Conservation (phyloP, 1,140 invertebrate species). For the Lucilia sericata region DNA sequence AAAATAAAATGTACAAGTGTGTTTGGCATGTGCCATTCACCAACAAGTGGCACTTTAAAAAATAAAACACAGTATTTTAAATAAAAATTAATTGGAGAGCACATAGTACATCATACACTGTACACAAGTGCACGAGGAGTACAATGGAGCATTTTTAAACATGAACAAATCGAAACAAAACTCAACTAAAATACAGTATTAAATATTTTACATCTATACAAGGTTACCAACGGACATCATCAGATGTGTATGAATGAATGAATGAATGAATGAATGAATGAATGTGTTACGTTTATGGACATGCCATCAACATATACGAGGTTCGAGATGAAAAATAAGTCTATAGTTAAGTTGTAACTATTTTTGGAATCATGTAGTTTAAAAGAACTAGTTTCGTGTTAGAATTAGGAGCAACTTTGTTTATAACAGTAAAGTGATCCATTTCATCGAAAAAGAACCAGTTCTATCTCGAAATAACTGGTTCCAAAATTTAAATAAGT, state of each 20-base stretch:
- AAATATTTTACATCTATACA: slow-evolving; percentile 28
- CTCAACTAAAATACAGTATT: slow-evolving; percentile 39
- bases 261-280: no score
- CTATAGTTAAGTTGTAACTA: no score
- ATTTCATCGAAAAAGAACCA: no score
- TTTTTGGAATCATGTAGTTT: no score
- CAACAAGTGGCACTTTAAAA: slow-evolving; percentile 45
- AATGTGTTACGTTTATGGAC: background rate
- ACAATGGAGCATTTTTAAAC: background rate
- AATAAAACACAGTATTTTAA: slow-evolving; percentile 50
- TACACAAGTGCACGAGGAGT: background rate
- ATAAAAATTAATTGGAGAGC: slow-evolving; percentile 48
- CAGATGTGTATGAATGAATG: no score
- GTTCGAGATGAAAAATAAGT: no score
- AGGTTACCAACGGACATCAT: slow-evolving; percentile 12
- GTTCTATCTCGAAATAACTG: no score
- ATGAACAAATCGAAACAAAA: slow-evolving; percentile 41
- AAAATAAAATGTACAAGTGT: slow-evolving; percentile 23
- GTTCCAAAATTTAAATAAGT: no score
- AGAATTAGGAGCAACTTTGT: no score
- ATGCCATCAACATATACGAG: background rate
- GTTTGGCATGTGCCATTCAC: slow-evolving; percentile 42
- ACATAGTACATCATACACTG: background rate
- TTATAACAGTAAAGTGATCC: no score
- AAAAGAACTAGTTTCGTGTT: no score